These are phyloP conservation scores for Ispidina lecontei DNA, from an alignment of 2,797 vertebrate species.

Conservation along the genomic window DNA sequence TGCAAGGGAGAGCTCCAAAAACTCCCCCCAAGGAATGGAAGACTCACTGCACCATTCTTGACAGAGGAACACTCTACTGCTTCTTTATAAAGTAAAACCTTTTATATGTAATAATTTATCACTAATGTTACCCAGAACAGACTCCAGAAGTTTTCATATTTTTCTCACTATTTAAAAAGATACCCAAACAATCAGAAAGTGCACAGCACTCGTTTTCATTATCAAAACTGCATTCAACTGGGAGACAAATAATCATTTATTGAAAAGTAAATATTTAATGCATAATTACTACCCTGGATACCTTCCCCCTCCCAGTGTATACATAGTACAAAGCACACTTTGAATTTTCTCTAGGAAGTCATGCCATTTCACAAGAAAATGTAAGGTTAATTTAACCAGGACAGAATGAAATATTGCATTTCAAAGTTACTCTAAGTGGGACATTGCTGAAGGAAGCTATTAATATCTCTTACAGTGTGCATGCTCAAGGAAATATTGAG, in stretches of 20 bases:
- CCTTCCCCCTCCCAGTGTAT: not conserved
- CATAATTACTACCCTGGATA: constrained; percentile 15
- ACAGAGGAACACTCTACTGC: not conserved
- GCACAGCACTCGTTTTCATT: not conserved
- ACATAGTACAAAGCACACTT: not conserved
- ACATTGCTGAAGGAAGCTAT: constrained; percentile 33
- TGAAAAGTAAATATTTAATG: constrained; percentile 60
- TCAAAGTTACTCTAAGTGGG: constrained; percentile 36
- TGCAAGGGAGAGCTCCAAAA: not conserved
- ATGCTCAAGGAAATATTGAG: constrained; percentile 16
- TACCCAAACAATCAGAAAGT: not conserved
- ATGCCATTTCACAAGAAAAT: constrained; percentile 36
- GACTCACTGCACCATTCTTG: not conserved
- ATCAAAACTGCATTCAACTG: not conserved
- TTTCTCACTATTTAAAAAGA: not conserved
- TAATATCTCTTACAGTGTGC: not conserved
- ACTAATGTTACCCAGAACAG: not conserved
- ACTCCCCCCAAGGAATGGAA: not conserved
- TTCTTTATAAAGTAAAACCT: not conserved
- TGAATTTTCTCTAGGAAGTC: constrained; percentile 7
- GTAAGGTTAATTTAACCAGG: constrained; percentile 53
- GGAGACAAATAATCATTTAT: constrained; percentile 29
- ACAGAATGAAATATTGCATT: constrained; percentile 19
- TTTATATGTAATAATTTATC: not conserved
- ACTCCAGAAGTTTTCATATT: not conserved